Evolutionary conservation across 2,888 invertebrate genomes (phyloP).

Genomic region (Stenolophus ochropezus): DNA sequence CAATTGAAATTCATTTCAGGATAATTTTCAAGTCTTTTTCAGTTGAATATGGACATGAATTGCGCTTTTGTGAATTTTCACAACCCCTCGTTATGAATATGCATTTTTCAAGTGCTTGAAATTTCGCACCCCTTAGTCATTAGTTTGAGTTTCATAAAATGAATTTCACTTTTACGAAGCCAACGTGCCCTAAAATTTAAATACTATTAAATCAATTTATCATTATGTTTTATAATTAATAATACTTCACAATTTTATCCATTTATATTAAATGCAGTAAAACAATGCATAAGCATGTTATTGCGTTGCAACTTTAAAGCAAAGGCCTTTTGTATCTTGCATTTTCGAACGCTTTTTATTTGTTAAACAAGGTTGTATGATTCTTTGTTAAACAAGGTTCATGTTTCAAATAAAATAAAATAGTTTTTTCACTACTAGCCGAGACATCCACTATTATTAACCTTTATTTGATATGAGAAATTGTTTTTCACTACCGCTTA

Average conservation of each 20-base stretch:
- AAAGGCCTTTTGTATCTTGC: too few relatives aligned
- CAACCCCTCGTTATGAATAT: background rate
- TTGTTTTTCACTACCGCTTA: too few relatives aligned
- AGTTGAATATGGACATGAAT: background rate
- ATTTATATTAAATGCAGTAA: background rate
- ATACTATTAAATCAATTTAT: background rate
- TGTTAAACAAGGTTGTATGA: too few relatives aligned
- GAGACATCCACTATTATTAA: too few relatives aligned
- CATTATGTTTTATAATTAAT: background rate
- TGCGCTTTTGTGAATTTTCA: background rate
- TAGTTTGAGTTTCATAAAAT: background rate
- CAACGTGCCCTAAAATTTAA: too few relatives aligned
- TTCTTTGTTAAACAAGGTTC: too few relatives aligned
- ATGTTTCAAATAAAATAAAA: too few relatives aligned
- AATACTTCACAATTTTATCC: background rate
- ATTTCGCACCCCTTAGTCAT: background rate
- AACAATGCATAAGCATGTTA: background rate
- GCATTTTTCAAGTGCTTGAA: constrained; percentile 10
- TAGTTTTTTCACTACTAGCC: too few relatives aligned
- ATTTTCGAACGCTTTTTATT: too few relatives aligned
- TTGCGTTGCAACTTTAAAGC: too few relatives aligned
- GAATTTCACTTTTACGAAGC: background rate
- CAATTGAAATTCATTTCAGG: background rate
- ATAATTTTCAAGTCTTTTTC: background rate
- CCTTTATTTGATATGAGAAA: too few relatives aligned